phyloP scores from a whole-genome alignment of 2,888 invertebrate species.

The Synergus gifuensis region DNA sequence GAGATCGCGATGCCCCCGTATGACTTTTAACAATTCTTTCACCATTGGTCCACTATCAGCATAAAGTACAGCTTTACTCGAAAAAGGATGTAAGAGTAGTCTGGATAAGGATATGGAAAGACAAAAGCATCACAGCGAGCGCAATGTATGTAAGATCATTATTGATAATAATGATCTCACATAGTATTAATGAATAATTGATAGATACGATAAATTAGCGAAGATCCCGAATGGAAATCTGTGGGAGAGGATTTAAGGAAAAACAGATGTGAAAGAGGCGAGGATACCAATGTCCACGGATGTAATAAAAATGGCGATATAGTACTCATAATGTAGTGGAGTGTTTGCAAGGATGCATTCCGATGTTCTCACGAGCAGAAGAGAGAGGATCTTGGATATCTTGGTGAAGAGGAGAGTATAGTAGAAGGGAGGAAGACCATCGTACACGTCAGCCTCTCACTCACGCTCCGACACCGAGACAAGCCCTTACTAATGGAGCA shows the following conservation, averaged over 20 bases:
- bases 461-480: constrained; percentile 73
- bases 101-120: neutral
- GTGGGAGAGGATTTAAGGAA: neutral
- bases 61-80: neutral
- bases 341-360: constrained; percentile 72
- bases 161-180: too few species aligned
- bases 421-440: constrained; percentile 51
- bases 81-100: neutral
- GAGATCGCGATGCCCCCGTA: constrained; percentile 51
- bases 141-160: too few species aligned
- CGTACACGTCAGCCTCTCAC: constrained; percentile 72
- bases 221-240: too few species aligned
- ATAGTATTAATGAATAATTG: too few species aligned
- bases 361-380: constrained; percentile 67
- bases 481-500: constrained; percentile 78
- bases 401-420: constrained; percentile 42
- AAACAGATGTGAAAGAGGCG: constrained; percentile 41
- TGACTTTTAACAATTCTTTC: constrained; percentile 4
- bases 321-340: constrained; percentile 76
- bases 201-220: too few species aligned
- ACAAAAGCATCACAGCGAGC: too few species aligned
- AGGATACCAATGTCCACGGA: constrained; percentile 43
- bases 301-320: constrained; percentile 77
- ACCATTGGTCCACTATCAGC: constrained; percentile 39
- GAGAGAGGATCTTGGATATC: constrained; percentile 49